Base-by-base conservation (phyloP, 35 echinoderm and acorn worm genomes). In the Hemicentrotus pulcherrimus region DNA sequence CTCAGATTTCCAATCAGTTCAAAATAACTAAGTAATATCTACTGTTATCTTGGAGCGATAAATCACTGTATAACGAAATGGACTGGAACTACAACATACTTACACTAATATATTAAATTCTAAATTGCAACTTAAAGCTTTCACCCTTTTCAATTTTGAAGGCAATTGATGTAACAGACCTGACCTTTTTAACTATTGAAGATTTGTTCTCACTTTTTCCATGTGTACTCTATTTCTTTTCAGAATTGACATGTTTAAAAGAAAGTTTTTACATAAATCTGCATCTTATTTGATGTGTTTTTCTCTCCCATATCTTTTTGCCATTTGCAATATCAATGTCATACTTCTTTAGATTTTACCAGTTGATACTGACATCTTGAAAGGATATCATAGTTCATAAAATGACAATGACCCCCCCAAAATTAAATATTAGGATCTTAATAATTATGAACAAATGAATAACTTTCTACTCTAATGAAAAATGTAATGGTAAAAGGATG, bases 21-120 rank as follows among this genome's bases (percentile, higher is more conserved):
- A 78, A 78, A 78, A 78, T 78, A 78, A 78, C 65, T 30, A n/a
- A 78, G 65, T 78, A 78, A 78, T 78, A 78, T 78, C 65, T 78
- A 78, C 65, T 78, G 65, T 78, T 78, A 78, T 78, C 19, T 78
- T n/a, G 65, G 28, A 18, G 19, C 24, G 19, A 28, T n/a, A 78
- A 78, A 78, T 78, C n/a, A 78, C 6, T 28, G 15, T 11, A 13
- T 2, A 55, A 55, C 50, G 10, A 55, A 10, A 55, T 0, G 12
- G 2, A 12, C 11, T 13, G 15, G 1, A 55, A 55, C 18, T 78
- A n/a, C 1, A 28, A 78, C 65, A 78, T 28, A 7, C 28, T 70
- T 28, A 70, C 5, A 70, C 61, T 6, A 59, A 59, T 16, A 14
- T 59, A 14, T 70, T 22, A 78, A 22, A 78, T 14, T 59, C 7